Conservation (phyloP, 2,113 vertebrate genomes). For the Prinia subflava region DNA sequence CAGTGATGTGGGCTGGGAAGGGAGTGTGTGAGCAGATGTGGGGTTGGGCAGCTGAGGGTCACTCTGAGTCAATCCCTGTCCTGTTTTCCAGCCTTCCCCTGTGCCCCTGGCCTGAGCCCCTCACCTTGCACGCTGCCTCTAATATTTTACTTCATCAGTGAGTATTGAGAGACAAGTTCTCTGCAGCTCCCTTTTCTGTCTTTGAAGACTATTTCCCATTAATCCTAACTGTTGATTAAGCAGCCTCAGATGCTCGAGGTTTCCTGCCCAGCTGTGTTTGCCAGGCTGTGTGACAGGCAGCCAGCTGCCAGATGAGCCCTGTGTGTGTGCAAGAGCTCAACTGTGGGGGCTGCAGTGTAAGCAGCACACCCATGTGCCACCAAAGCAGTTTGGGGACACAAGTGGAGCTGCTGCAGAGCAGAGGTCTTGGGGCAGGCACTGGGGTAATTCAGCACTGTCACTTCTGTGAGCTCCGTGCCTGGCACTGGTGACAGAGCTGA, state of each 20-base stretch:
- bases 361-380: not conserved
- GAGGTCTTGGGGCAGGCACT: not conserved
- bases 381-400: not conserved
- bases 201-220: not conserved
- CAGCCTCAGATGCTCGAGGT: not conserved
- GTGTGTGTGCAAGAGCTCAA: not conserved
- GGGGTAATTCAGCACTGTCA: not conserved
- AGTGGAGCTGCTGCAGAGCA: not conserved
- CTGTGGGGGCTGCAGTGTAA: not conserved
- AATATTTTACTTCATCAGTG: not conserved
- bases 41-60: not conserved
- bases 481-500: not conserved
- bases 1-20: not conserved
- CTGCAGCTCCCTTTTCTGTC: not conserved
- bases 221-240: not conserved
- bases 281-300: not conserved
- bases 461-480: not conserved
- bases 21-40: not conserved
- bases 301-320: not conserved
- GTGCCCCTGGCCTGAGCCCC: too few species aligned
- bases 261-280: conserved; percentile 20
- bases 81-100: not conserved
- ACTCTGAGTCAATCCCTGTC: not conserved
- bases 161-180: not conserved
- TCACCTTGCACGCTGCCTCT: rapidly evolving